These are phyloP conservation scores for Cyphomyrmex costatus DNA, from an alignment of 1,140 invertebrate genomes.

Conservation along the genomic window DNA sequence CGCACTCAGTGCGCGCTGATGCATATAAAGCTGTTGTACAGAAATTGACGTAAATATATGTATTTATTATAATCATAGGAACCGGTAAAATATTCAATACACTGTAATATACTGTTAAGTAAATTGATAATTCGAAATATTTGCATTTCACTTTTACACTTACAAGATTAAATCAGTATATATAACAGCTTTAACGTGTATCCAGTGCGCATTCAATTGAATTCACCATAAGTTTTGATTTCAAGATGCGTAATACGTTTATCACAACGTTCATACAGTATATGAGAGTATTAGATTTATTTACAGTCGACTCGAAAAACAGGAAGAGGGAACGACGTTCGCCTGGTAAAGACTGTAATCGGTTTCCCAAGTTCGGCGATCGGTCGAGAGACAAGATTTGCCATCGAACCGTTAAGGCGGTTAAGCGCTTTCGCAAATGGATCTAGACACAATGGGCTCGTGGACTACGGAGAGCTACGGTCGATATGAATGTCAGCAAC, in stretches of 20 bases:
- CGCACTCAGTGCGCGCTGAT: too few species aligned
- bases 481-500: conserved; percentile 53
- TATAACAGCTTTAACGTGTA: too few species aligned
- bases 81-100: too few species aligned
- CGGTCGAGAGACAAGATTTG: conserved; percentile 55
- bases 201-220: too few species aligned
- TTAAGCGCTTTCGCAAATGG: conserved; percentile 75
- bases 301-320: not conserved
- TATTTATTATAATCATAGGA: too few species aligned
- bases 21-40: too few species aligned
- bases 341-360: conserved; percentile 51
- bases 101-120: too few species aligned
- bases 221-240: not conserved
- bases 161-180: too few species aligned
- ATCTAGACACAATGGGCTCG: conserved; percentile 55
- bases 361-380: conserved; percentile 52
- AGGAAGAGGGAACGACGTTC: conserved; percentile 15
- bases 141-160: too few species aligned
- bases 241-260: not conserved
- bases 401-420: conserved; percentile 57
- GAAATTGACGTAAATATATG: too few species aligned
- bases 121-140: too few species aligned
- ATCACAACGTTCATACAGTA: not conserved
- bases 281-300: not conserved
- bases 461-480: conserved; percentile 1